Conservation (phyloP, 1,140 invertebrate species). For the Cheumatopsyche charites region DNA sequence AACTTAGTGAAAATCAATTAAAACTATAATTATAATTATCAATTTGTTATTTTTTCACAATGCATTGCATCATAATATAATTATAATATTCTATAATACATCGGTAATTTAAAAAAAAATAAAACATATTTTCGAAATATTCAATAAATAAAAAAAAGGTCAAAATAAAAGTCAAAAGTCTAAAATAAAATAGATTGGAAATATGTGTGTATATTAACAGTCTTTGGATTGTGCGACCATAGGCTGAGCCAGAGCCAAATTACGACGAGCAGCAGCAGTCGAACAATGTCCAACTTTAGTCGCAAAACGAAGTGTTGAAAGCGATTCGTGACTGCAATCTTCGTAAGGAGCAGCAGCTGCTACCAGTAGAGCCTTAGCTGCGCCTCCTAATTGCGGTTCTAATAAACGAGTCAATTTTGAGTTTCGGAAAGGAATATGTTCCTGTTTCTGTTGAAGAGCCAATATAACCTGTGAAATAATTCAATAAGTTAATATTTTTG, state of each 20-base stretch:
- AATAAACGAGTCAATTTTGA: constrained; percentile 83
- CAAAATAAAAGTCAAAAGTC: no score
- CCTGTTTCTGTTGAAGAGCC: constrained; percentile 71
- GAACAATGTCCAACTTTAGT: constrained; percentile 69
- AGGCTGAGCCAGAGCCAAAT: constrained; percentile 43
- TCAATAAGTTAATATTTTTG: not conserved
- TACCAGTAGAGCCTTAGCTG: constrained; percentile 86
- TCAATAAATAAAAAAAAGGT: no score
- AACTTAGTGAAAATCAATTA: no score
- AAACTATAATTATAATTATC: no score
- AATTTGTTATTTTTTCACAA: no score
- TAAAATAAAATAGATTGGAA: no score
- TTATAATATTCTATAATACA: no score
- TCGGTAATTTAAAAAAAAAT: no score
- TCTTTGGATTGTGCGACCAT: constrained; percentile 29
- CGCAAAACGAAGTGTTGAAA: constrained; percentile 78
- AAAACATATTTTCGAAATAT: no score
- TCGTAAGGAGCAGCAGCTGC: constrained; percentile 77
- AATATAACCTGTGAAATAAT: constrained; percentile 67
- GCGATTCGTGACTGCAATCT: constrained; percentile 74
- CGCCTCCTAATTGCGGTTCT: constrained; percentile 81
- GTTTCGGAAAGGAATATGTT: constrained; percentile 82
- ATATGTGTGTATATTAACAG: not conserved
- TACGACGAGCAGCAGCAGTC: constrained; percentile 58
- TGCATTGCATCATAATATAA: no score